Conservation (phyloP, 2,113 vertebrate genomes). For the Cyanocitta stelleri region DNA sequence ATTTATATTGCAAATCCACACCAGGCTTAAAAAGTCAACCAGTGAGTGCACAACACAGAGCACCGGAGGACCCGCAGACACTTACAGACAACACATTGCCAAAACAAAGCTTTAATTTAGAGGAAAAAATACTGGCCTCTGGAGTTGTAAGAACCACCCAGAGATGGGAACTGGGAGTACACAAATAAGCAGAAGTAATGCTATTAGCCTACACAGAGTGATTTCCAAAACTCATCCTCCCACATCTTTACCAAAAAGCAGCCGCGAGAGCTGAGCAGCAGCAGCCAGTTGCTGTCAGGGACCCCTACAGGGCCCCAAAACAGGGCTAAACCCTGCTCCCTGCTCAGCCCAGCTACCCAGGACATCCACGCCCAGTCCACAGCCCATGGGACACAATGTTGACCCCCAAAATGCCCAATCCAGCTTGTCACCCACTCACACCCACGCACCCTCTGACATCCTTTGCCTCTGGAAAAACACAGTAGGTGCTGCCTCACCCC, state of each 20-base stretch:
- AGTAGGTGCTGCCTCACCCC: not conserved
- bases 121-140: not conserved
- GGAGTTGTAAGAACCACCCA: not conserved
- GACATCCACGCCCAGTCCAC: not conserved
- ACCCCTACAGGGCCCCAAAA: not conserved
- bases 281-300: not conserved
- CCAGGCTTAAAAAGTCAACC: not conserved
- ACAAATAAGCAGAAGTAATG: not conserved
- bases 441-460: not conserved
- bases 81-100: not conserved
- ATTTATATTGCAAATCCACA: not conserved
- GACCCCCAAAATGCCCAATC: not conserved
- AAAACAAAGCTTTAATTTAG: not conserved
- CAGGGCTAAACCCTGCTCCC: not conserved
- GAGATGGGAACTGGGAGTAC: not conserved
- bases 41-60: not conserved
- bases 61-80: not conserved
- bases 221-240: not conserved
- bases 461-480: not conserved
- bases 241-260: not conserved
- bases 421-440: not conserved
- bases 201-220: not conserved
- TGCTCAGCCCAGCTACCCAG: not conserved
- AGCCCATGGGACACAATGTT: fast-evolving
- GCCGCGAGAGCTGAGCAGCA: not conserved